Evolutionary conservation across 2,888 invertebrate genomes (phyloP).

Genomic region (Apodemia duryi): DNA sequence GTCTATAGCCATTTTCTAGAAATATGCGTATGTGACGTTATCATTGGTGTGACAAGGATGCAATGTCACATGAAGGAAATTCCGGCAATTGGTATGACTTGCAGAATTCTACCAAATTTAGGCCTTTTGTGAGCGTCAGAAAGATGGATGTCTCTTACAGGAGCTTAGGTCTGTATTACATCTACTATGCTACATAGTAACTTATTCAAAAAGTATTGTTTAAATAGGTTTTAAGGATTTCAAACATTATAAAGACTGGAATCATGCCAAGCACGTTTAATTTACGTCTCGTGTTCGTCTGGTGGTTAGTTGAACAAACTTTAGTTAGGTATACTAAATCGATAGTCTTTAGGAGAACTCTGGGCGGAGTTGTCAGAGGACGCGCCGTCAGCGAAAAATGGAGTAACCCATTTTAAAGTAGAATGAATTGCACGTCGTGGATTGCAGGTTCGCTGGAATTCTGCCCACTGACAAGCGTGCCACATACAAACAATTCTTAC

Average conservation of each 20-base stretch:
- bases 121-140: too few species aligned
- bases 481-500: conserved; percentile 33
- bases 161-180: too few species aligned
- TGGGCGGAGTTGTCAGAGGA: conserved; percentile 57
- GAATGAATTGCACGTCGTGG: conserved; percentile 74
- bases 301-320: conserved; percentile 8
- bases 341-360: conserved; percentile 34
- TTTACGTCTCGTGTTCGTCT: conserved; percentile 11
- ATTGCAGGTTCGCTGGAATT: conserved; percentile 72
- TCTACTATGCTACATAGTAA: too few species aligned
- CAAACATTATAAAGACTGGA: conserved; percentile 10
- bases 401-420: conserved; percentile 74
- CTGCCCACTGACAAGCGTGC: conserved; percentile 60
- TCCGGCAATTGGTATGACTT: too few species aligned
- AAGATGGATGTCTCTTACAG: too few species aligned
- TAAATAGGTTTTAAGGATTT: conserved; percentile 5
- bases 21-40: too few species aligned
- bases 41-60: too few species aligned
- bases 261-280: conserved; percentile 7
- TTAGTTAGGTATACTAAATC: conserved; percentile 26
- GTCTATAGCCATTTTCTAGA: too few species aligned
- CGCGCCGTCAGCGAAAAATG: conserved; percentile 70
- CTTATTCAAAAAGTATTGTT: background rate
- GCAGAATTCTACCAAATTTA: too few species aligned
- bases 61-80: too few species aligned